phyloP scores from a whole-genome alignment of 2,113 vertebrate genomes.

The Siphamia tubifer region DNA sequence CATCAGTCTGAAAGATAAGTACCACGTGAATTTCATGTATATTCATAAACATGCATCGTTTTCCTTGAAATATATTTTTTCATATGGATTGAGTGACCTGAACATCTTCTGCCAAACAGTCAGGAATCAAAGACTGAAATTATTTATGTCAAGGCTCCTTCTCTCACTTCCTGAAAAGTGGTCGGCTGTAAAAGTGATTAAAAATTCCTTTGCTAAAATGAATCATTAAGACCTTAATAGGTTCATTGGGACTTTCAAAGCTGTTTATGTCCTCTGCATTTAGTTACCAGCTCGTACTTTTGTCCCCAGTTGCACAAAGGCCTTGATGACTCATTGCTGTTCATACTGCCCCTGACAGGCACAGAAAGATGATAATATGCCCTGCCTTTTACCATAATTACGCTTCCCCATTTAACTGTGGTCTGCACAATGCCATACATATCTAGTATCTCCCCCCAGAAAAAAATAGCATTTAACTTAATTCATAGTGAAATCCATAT shows the following conservation, averaged over 20 bases:
- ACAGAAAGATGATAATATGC: slow-evolving; percentile 40
- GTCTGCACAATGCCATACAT: slow-evolving; percentile 1
- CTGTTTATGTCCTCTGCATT: slow-evolving; percentile 53
- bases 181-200: slow-evolving; percentile 43
- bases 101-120: neutral
- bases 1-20: slow-evolving; percentile 15
- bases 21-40: neutral
- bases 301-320: slow-evolving; percentile 37
- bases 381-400: slow-evolving; percentile 43
- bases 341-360: slow-evolving; percentile 49
- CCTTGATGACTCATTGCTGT: slow-evolving; percentile 60
- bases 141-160: slow-evolving; percentile 49
- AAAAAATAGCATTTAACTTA: slow-evolving; percentile 2
- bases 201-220: slow-evolving; percentile 39
- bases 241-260: slow-evolving; percentile 46
- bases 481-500: neutral
- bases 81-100: neutral
- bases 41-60: neutral
- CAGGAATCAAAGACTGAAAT: slow-evolving; percentile 13
- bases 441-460: neutral
- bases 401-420: slow-evolving; percentile 11
- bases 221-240: slow-evolving; percentile 58
- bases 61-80: neutral
- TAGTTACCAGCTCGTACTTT: slow-evolving; percentile 46
- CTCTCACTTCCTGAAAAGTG: slow-evolving; percentile 6